These are phyloP conservation scores for Cremastinae sp. DNA, from an alignment of 2,888 invertebrate species.

Conservation along the genomic window DNA sequence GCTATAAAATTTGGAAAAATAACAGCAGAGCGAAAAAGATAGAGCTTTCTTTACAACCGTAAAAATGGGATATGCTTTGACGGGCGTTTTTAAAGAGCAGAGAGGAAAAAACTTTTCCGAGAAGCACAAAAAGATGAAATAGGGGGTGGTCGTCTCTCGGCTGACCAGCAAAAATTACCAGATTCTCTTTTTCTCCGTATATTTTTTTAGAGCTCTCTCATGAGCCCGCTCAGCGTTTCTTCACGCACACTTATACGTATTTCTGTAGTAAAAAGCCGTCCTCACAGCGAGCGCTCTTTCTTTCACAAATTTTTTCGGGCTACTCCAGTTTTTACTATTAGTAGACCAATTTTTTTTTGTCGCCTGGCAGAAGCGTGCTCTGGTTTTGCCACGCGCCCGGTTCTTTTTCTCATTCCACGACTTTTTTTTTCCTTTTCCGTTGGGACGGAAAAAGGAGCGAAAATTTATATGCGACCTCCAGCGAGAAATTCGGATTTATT, in stretches of 20 bases:
- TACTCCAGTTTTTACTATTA: constrained; percentile 78
- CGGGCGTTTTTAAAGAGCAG: constrained; percentile 18
- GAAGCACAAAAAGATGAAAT: constrained; percentile 37
- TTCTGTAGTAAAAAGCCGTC: constrained; percentile 41
- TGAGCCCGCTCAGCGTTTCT: constrained; percentile 43
- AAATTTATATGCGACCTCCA: constrained; percentile 64
- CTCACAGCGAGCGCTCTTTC: constrained; percentile 48
- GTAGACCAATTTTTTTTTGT: constrained; percentile 76
- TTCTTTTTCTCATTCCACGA: constrained; percentile 30
- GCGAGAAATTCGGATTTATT: constrained; percentile 70
- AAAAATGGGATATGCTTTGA: constrained; percentile 47
- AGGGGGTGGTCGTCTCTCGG: constrained; percentile 21
- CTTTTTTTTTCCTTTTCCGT: constrained; percentile 51
- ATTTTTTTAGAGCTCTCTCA: constrained; percentile 52
- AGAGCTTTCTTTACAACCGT: constrained; percentile 42
- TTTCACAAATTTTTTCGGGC: constrained; percentile 57
- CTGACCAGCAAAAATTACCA: constrained; percentile 45
- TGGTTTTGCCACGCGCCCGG: constrained; percentile 65
- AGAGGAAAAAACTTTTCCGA: constrained; percentile 37
- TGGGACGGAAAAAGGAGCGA: constrained; percentile 9
- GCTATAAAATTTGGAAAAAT: constrained; percentile 16
- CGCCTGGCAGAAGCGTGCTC: constrained; percentile 65
- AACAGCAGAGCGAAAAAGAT: constrained; percentile 29
- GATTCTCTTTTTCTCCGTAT: constrained; percentile 34
- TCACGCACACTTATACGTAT: constrained; percentile 32